phyloP scores from a whole-genome alignment of 2,113 vertebrate species.

The Nothoprocta pentlandii region DNA sequence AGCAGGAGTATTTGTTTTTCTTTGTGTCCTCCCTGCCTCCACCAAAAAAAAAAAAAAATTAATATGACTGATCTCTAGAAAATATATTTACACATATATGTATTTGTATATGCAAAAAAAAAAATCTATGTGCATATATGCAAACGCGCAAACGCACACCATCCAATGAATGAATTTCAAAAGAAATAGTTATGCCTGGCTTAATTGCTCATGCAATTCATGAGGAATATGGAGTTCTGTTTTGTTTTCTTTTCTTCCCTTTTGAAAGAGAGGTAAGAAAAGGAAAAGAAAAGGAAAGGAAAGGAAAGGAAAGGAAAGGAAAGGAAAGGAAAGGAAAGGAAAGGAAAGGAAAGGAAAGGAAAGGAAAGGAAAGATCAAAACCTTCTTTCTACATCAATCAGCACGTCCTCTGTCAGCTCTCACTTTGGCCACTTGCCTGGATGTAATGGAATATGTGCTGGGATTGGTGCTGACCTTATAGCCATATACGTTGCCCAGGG shows the following conservation, averaged over 20 bases:
- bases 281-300: neutral
- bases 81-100: rapidly evolving
- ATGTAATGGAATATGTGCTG: neutral
- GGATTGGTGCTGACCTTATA: neutral
- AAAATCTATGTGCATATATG: no score
- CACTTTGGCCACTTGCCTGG: neutral
- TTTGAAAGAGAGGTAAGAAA: neutral
- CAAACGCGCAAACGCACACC: neutral
- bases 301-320: no score
- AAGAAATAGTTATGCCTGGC: neutral
- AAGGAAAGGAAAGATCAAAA: neutral
- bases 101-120: neutral
- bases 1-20: neutral
- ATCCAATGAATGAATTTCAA: neutral
- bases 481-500: neutral
- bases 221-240: neutral
- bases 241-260: neutral
- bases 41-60: neutral
- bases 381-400: neutral
- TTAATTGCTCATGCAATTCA: neutral
- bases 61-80: neutral
- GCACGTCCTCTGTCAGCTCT: neutral
- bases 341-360: no score
- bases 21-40: rapidly evolving
- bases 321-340: no score